Conservation (phyloP, 2,797 vertebrate genomes). For the Synanceia verrucosa region DNA sequence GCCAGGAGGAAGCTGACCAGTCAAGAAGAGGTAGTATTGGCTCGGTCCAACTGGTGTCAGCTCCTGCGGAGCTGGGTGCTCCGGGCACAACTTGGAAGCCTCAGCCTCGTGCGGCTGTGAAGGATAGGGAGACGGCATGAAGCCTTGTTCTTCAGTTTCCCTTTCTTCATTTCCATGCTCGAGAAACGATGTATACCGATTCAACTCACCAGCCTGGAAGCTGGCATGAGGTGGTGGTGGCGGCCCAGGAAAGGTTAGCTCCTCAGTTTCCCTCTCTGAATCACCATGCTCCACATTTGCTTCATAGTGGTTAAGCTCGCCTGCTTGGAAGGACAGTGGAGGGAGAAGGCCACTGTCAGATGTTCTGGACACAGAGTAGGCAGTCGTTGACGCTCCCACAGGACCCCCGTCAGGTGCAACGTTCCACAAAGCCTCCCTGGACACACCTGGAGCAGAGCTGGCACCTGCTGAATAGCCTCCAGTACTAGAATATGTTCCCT, state of each 20-base stretch:
- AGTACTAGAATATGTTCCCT: background rate
- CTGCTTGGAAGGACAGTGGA: background rate
- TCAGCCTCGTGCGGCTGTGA: background rate
- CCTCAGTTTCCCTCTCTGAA: background rate
- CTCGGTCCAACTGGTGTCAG: background rate
- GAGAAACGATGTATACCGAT: background rate
- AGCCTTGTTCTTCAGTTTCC: constrained; percentile 17
- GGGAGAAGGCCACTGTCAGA: background rate
- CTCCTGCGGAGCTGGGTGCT: background rate
- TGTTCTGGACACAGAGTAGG: background rate
- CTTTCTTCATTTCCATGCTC: constrained; percentile 26
- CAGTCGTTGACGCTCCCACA: background rate
- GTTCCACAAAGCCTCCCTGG: background rate
- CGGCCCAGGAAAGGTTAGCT: no score
- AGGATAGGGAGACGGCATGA: background rate
- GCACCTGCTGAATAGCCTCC: background rate
- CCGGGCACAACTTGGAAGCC: accelerated
- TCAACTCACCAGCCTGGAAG: constrained; percentile 34
- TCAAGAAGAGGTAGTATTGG: constrained; percentile 19
- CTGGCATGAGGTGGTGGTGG: background rate
- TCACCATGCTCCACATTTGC: background rate
- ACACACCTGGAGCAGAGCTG: background rate
- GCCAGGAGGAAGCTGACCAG: constrained; percentile 38
- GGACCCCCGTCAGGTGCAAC: background rate
- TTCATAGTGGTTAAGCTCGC: background rate